These are phyloP conservation scores for Criorhina ranunculi DNA, from an alignment of 2,888 invertebrate species.

Conservation along the genomic window DNA sequence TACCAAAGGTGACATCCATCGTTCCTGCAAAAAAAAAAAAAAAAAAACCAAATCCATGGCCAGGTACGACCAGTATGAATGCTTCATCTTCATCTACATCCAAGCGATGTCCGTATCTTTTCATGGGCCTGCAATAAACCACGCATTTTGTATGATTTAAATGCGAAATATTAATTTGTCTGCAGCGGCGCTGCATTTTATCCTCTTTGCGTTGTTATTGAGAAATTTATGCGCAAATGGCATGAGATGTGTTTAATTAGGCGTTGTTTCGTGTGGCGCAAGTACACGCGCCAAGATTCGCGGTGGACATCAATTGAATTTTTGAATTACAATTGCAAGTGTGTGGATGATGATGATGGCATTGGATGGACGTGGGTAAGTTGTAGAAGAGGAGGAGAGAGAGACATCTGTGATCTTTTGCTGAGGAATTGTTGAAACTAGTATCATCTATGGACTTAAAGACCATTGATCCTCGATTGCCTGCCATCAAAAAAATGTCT, in stretches of 20 bases:
- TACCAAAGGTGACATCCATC: slow-evolving; percentile 52
- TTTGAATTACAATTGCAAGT: slow-evolving; percentile 3
- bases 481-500: too few species aligned
- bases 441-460: too few species aligned
- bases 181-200: slow-evolving; percentile 41
- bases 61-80: slow-evolving; percentile 4
- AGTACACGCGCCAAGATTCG: slow-evolving; percentile 24
- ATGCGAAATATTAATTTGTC: slow-evolving; percentile 64
- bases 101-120: slow-evolving; percentile 33
- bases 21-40: not conserved
- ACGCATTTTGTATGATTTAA: slow-evolving; percentile 64
- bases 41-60: slow-evolving; percentile 25
- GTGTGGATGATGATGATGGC: slow-evolving; percentile 42
- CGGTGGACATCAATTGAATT: slow-evolving; percentile 56
- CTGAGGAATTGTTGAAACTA: too few species aligned
- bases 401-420: too few species aligned
- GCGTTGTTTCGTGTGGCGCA: slow-evolving; percentile 54
- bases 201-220: slow-evolving; percentile 48
- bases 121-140: slow-evolving; percentile 37
- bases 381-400: not conserved
- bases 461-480: too few species aligned
- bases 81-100: slow-evolving; percentile 29
- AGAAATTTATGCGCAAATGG: slow-evolving; percentile 61
- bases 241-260: slow-evolving; percentile 60
- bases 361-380: slow-evolving; percentile 28